Conservation (phyloP, 2,888 invertebrate species). For the Cephus rjabovi region DNA sequence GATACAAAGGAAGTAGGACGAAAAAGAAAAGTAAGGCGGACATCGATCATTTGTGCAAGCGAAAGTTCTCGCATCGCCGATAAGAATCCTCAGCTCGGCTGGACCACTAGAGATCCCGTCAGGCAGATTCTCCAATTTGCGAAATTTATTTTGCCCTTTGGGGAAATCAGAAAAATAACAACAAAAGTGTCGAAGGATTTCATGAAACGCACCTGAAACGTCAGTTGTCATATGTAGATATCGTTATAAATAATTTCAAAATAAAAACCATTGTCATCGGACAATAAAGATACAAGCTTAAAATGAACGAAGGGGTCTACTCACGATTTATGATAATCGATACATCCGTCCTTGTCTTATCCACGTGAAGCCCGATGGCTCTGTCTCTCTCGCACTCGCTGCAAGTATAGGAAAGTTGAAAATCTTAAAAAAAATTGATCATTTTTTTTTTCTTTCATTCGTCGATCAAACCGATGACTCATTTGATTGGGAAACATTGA, state of each 20-base stretch:
- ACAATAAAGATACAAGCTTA: too few relatives aligned
- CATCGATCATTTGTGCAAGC: not conserved
- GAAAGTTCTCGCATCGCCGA: not conserved
- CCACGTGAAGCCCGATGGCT: too few relatives aligned
- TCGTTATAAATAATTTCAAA: too few relatives aligned
- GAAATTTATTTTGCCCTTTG: not conserved
- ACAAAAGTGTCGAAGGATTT: not conserved
- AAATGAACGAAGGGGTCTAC: too few relatives aligned
- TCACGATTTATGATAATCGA: too few relatives aligned
- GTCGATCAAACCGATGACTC: not conserved
- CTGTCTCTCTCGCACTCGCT: too few relatives aligned
- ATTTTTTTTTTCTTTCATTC: not conserved
- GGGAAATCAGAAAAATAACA: not conserved
- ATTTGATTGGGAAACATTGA: not conserved
- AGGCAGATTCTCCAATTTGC: not conserved
- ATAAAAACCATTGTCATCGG: too few relatives aligned
- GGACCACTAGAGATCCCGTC: not conserved
- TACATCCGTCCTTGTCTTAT: too few relatives aligned
- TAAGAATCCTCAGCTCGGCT: not conserved
- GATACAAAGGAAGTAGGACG: not conserved
- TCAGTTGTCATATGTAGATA: not conserved
- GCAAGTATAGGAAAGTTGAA: too few relatives aligned
- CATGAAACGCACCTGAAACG: not conserved
- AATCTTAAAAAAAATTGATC: not conserved
- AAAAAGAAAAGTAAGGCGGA: not conserved